phyloP scores from a whole-genome alignment of 2,888 invertebrate genomes.

The Disparrhopalites patrizii region DNA sequence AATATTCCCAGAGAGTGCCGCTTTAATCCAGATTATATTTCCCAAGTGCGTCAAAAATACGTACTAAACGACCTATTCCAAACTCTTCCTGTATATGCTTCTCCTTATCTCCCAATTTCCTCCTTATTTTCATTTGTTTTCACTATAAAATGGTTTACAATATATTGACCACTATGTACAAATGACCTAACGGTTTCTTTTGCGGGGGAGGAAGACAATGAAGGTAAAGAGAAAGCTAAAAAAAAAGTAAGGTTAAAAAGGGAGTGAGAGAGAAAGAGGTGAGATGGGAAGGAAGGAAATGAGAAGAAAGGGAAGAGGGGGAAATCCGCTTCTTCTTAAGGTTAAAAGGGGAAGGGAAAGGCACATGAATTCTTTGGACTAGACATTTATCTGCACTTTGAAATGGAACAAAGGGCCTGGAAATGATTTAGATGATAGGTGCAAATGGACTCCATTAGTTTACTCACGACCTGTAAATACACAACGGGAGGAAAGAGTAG shows the following conservation, averaged over 20 bases:
- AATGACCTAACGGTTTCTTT: too few species aligned
- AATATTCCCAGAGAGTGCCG: too few species aligned
- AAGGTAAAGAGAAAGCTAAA: background rate
- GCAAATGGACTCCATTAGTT: constrained; percentile 21
- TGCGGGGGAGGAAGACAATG: background rate
- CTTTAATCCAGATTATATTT: too few species aligned
- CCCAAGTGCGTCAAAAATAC: too few species aligned
- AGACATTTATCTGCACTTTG: constrained; percentile 6
- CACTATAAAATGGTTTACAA: too few species aligned
- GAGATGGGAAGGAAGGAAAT: background rate
- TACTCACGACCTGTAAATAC: constrained; percentile 1
- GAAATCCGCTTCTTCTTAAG: background rate
- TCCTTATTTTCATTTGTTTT: too few species aligned
- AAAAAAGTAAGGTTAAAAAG: background rate
- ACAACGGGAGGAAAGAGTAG: too few species aligned
- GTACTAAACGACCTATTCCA: too few species aligned
- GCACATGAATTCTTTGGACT: background rate
- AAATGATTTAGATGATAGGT: constrained; percentile 21
- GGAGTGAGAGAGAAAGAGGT: background rate
- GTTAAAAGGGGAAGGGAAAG: too few species aligned
- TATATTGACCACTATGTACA: background rate
- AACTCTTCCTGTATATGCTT: too few species aligned
- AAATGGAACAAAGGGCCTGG: constrained; percentile 9
- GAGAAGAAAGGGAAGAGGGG: background rate
- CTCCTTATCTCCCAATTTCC: too few species aligned